Conservation (phyloP, 2,113 vertebrate genomes). For the Oxygymnocypris stewartii region DNA sequence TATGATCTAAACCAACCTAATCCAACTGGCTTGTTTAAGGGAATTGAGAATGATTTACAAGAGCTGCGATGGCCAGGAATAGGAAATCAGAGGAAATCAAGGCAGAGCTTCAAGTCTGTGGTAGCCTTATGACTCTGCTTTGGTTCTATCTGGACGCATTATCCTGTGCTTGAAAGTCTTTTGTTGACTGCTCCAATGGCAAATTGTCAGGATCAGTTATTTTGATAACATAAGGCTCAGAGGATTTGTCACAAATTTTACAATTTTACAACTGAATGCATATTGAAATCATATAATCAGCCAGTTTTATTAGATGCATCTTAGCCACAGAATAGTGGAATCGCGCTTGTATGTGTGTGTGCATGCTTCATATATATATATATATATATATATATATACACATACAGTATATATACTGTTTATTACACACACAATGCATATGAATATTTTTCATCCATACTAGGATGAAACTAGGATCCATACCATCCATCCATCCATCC, state of each 20-base stretch:
- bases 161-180: conserved; percentile 40
- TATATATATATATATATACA: neutral
- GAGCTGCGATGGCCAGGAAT: conserved; percentile 70
- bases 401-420: too few species aligned
- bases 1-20: conserved; percentile 82
- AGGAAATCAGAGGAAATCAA: conserved; percentile 75
- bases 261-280: conserved; percentile 51
- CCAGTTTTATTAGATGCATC: neutral
- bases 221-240: conserved; percentile 56
- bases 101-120: conserved; percentile 70
- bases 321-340: neutral
- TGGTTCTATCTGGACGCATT: conserved; percentile 47
- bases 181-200: conserved; percentile 19
- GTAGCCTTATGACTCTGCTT: conserved; percentile 50
- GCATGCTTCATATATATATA: neutral
- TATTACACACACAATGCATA: too few species aligned
- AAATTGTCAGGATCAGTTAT: conserved; percentile 51
- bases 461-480: too few species aligned
- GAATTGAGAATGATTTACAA: conserved; percentile 84
- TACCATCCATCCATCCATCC: too few species aligned
- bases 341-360: too few species aligned
- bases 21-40: conserved; percentile 83
- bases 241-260: conserved; percentile 53
- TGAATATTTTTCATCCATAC: too few species aligned
- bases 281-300: neutral